phyloP scores from a whole-genome alignment of 1,140 invertebrate species.

The Tetramorium simillimum region DNA sequence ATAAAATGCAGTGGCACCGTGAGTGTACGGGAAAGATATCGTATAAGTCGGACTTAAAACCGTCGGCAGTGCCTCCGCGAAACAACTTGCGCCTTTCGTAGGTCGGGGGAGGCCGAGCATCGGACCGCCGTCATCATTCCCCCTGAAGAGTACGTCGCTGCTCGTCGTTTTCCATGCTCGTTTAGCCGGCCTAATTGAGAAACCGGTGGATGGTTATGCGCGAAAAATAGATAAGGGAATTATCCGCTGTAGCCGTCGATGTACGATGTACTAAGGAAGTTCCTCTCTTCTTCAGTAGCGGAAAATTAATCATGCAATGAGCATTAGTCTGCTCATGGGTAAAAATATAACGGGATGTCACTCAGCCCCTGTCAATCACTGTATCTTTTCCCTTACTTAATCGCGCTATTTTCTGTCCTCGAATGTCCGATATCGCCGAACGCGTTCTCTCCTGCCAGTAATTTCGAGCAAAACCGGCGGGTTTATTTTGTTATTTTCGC shows the following conservation, averaged over 20 bases:
- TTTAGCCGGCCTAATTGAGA: slow-evolving; percentile 38
- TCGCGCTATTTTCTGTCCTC: background rate
- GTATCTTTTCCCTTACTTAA: no score
- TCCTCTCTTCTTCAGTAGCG: no score
- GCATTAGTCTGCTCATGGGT: no score
- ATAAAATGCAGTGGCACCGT: slow-evolving; percentile 77
- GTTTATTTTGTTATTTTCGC: background rate
- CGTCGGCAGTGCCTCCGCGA: slow-evolving; percentile 69
- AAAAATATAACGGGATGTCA: no score
- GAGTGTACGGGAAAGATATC: slow-evolving; percentile 83
- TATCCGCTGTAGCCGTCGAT: background rate
- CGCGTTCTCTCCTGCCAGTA: background rate
- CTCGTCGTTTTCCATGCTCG: background rate
- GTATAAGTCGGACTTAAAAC: slow-evolving; percentile 83
- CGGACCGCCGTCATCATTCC: slow-evolving; percentile 22
- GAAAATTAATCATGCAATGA: no score
- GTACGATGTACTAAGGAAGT: background rate
- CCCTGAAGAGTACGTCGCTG: background rate
- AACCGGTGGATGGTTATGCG: background rate
- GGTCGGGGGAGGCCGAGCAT: background rate
- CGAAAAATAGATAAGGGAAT: slow-evolving; percentile 16
- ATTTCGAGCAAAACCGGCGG: background rate
- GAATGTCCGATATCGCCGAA: background rate
- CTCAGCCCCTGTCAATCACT: no score
- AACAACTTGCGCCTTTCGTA: slow-evolving; percentile 43